phyloP scores from a whole-genome alignment of 2,888 invertebrate genomes.

The Meiosimyza decipiens region DNA sequence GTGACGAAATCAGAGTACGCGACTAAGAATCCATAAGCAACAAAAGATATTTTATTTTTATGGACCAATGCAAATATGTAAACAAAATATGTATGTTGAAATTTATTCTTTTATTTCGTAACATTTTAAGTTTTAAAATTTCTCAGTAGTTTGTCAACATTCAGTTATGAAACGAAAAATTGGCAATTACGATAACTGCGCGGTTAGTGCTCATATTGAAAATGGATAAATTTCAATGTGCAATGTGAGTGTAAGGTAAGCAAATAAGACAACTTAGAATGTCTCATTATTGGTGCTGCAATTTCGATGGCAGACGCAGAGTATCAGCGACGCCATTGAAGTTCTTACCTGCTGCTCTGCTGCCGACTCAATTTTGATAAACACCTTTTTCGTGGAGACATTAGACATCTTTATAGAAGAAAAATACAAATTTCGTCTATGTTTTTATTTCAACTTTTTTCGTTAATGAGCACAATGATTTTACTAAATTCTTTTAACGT shows the following conservation, averaged over 20 bases:
- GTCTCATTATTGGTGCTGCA: not conserved
- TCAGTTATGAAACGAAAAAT: no score
- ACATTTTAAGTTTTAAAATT: no score
- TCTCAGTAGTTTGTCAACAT: no score
- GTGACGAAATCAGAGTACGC: no score
- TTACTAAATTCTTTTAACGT: not conserved
- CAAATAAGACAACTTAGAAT: not conserved
- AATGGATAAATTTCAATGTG: not conserved
- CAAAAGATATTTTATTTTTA: no score
- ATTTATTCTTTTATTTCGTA: no score
- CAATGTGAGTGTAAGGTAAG: not conserved
- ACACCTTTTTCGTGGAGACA: conserved; percentile 62
- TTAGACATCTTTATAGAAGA: conserved; percentile 60
- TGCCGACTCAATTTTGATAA: conserved; percentile 65
- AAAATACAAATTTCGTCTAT: not conserved
- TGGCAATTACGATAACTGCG: no score
- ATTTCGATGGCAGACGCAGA: not conserved
- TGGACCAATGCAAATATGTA: no score
- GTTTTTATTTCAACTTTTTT: not conserved
- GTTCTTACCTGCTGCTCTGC: conserved; percentile 62
- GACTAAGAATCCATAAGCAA: no score
- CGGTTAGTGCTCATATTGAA: no score
- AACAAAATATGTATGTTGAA: no score
- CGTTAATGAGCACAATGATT: not conserved
- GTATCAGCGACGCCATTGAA: not conserved